phyloP scores from a whole-genome alignment of 2,113 vertebrate genomes.

The Saccopteryx leptura region DNA sequence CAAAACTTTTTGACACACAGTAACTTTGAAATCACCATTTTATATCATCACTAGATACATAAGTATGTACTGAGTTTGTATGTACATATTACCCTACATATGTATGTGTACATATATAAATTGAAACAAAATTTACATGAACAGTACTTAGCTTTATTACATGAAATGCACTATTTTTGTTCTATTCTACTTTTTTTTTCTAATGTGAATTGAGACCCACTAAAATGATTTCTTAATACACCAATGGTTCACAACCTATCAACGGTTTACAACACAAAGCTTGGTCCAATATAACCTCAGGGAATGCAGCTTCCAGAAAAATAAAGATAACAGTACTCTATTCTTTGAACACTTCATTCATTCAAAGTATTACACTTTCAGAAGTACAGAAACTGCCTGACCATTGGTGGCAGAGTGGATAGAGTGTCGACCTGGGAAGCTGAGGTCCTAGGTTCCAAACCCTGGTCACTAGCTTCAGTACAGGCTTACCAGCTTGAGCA shows the following conservation, averaged over 20 bases:
- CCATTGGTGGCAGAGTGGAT: too few relatives aligned
- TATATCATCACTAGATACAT: background rate
- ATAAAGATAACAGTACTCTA: background rate
- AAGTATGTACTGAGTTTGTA: background rate
- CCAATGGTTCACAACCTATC: background rate
- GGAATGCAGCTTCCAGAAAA: conserved; percentile 17
- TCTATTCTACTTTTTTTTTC: conserved; percentile 9
- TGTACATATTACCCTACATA: background rate
- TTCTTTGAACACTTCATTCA: background rate
- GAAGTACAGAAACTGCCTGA: background rate
- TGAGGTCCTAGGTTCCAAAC: too few relatives aligned
- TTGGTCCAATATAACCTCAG: background rate
- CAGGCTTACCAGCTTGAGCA: too few relatives aligned
- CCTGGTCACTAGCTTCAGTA: too few relatives aligned
- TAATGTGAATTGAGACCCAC: background rate
- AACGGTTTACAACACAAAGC: background rate
- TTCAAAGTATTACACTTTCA: background rate
- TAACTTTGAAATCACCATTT: background rate
- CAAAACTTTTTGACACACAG: background rate
- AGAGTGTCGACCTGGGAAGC: too few relatives aligned
- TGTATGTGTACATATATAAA: background rate
- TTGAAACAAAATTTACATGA: background rate
- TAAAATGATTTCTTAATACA: conserved; percentile 3
- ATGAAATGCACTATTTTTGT: background rate
- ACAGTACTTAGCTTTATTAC: background rate